A percentile compares a stretch with the other conserved stretches of the same genome.
Evolutionary conservation across 2,797 vertebrate genomes (phyloP).

Genomic region (Coccyzus lansbergi): DNA sequence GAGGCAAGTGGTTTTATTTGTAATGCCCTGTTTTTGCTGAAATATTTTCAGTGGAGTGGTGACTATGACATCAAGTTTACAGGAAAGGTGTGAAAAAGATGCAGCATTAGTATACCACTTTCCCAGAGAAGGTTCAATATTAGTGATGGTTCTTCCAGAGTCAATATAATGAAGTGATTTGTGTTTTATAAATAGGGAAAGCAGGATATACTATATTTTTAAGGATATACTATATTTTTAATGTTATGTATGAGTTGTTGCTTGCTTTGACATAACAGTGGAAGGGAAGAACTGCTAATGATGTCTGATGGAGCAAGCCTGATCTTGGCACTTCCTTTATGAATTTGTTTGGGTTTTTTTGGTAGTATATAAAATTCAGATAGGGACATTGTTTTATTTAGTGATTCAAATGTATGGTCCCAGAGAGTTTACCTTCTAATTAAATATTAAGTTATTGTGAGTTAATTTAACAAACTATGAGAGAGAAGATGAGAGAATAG

Average conservation of each 20-base stretch:
- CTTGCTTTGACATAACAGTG: not conserved
- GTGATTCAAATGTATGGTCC: not conserved
- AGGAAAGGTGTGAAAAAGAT: not conserved
- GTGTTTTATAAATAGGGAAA: not conserved
- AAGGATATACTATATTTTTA: not conserved
- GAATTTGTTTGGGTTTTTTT: not conserved
- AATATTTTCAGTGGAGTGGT: not conserved
- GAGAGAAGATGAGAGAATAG: not conserved
- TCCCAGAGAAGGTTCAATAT: not conserved
- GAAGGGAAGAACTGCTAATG: not conserved
- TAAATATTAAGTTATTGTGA: slow-evolving; percentile 4
- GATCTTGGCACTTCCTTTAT: not conserved
- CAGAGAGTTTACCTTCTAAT: not conserved
- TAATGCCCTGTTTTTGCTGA: not conserved
- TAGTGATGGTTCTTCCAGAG: not conserved
- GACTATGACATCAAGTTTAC: not conserved
- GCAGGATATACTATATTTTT: not conserved
- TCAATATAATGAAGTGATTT: not conserved
- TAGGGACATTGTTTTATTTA: not conserved
- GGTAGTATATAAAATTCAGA: not conserved
- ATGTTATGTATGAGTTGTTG: not conserved
- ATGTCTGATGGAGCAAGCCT: not conserved
- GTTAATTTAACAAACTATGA: not conserved
- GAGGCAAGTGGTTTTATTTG: not conserved
- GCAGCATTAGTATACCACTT: not conserved